Evolutionary conservation across 1,140 invertebrate species (phyloP), one percentile per base, ranked within the genome.

Genomic region (Tetraneura akinire): DNA sequence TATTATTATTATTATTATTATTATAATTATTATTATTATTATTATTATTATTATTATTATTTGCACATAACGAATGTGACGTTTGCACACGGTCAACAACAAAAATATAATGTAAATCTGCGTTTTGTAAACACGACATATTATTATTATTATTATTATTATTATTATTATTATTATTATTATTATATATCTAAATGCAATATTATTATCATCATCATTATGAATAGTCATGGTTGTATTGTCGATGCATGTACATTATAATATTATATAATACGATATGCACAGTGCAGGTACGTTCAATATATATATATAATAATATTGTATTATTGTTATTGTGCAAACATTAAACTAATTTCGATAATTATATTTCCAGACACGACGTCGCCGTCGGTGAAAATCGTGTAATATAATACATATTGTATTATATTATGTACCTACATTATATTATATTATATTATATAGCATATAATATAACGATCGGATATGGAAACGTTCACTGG

Each of bases 271-370:
- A 14, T 16, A 53, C 18, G 10, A 55, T 57, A 23, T 2, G 0
- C 23, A 23, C n/a, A 9, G 23, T 21, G 10, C 26, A 14, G 23
- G 11, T 57, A 26, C 11, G 14, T 55, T 23, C 1, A 11, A 23
- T 55, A 23, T 3, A 8, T 57, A 23, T 5, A 5, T 49, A 57
- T 13, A 23, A 21, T 13, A 23, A 13, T 21, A 55, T 55, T 55
- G 3, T 21, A 55, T 55, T n/a, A n/a, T n/a, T n/a, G n/a, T 37
- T 37, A 37, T 37, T 37, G 32, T 4, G 8, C 32, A 37, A 37
- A 37, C 18, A 29, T 32, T 32, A 16, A 62, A 62, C 60, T 62
- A 62, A 62, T 62, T 62, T 62, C 29, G 60, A 32, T 62, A 62
- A 62, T 62, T 62, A 32, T 62, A 32, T 62, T 62, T 37, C 11